Conservation (phyloP, 2,797 vertebrate genomes). For the Urophycis tenuis region DNA sequence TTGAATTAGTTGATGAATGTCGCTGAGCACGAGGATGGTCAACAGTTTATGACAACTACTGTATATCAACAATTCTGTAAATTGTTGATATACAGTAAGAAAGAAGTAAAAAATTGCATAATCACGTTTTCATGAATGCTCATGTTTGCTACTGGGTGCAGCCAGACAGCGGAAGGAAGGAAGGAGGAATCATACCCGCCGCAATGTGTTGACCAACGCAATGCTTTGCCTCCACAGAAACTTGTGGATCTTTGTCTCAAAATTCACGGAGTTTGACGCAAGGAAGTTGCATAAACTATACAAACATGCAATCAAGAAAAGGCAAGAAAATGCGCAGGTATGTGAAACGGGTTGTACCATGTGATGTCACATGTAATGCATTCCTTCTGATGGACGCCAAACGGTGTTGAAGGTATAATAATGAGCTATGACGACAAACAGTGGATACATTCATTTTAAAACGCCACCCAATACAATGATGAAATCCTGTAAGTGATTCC, state of each 20-base stretch:
- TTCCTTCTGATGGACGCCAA: neutral
- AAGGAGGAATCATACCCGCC: neutral
- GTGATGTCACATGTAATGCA: neutral
- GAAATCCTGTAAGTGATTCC: neutral
- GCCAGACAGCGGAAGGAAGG: no score
- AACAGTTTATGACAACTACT: neutral
- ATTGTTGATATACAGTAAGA: neutral
- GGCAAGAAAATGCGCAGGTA: conserved; percentile 91
- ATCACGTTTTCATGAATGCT: neutral
- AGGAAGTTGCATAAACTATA: conserved; percentile 97
- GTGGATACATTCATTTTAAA: neutral
- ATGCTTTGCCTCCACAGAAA: conserved; percentile 71
- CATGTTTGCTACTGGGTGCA: neutral
- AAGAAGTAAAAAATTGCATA: neutral
- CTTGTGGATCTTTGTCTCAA: conserved; percentile 99
- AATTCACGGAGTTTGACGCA: conserved; percentile 98
- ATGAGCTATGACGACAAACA: neutral
- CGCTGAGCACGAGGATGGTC: neutral
- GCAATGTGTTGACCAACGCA: neutral
- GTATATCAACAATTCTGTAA: neutral
- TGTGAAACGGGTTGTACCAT: neutral
- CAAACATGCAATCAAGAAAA: conserved; percentile 98
- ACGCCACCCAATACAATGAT: neutral
- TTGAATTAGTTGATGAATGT: neutral
- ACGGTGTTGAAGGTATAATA: neutral